Percentiles rank a stretch among this genome's conserved stretches.
These are phyloP conservation scores for Drosophila silvestris DNA, from an alignment of 2,888 invertebrate genomes.

Conservation along the genomic window DNA sequence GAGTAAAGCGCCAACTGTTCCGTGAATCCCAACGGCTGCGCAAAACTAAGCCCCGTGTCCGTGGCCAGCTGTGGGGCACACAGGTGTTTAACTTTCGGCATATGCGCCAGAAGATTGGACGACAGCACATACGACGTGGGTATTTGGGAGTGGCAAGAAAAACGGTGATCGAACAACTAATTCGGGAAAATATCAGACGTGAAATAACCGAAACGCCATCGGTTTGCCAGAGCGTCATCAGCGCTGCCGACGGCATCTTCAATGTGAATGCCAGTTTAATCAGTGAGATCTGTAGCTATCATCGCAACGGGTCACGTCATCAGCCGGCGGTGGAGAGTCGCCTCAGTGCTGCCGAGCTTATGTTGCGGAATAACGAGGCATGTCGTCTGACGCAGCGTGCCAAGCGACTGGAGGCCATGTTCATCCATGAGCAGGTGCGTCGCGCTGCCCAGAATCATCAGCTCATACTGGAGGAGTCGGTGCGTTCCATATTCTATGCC, in stretches of 20 bases:
- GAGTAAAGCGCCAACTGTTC: conserved; percentile 75
- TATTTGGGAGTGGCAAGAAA: conserved; percentile 55
- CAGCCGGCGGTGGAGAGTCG: conserved; percentile 48
- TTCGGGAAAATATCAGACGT: conserved; percentile 49
- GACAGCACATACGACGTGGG: conserved; percentile 50
- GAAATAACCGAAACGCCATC: conserved; percentile 39
- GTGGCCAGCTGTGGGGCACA: conserved; percentile 46
- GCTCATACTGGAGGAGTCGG: conserved; percentile 67
- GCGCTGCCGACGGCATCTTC: conserved; percentile 50
- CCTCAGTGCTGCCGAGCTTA: conserved; percentile 23
- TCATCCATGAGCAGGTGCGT: conserved; percentile 68
- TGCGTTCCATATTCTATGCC: conserved; percentile 75
- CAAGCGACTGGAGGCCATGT: conserved; percentile 66
- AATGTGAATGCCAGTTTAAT: conserved; percentile 53
- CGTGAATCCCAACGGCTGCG: conserved; percentile 49
- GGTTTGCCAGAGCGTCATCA: conserved; percentile 27
- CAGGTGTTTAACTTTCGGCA: conserved; percentile 52
- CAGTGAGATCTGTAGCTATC: conserved; percentile 63
- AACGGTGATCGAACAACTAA: conserved; percentile 37
- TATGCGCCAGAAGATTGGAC: conserved; percentile 55
- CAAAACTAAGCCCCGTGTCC: conserved; percentile 40
- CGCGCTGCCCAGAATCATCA: conserved; percentile 56
- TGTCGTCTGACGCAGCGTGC: conserved; percentile 68
- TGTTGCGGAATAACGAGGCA: conserved; percentile 52
- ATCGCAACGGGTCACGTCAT: conserved; percentile 52